Base-by-base conservation (phyloP, 2,113 vertebrate species). In the Oenanthe melanoleuca region DNA sequence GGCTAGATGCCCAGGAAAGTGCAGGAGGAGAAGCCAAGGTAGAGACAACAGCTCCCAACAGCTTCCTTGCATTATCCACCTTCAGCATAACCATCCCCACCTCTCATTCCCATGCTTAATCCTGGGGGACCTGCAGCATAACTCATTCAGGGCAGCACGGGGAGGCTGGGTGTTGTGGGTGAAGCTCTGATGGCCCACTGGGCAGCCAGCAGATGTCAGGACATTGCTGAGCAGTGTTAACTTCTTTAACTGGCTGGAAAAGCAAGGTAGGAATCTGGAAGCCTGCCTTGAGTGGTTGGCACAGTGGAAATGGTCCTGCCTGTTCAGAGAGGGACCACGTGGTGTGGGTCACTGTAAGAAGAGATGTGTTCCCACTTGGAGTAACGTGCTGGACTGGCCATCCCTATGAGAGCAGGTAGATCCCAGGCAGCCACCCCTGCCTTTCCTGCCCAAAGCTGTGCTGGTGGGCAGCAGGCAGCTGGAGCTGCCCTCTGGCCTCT, bases 51-150 rank as follows among this genome's bases (percentile, higher is more conserved):
- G 44, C 59, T 80, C 50, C 50, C 85, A 75, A 33, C 28, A 69
- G 59, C 50, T 67, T 85, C 37, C 52, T 77, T 80, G 45, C 80
- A 24, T 65, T 86, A 60, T 66, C 55, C 70, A 53, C 78, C 40
- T 75, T 86, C 92, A 74, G 53, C 16, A 3, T 80, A 56, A 92
- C 37, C 69, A 66, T 95, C 56, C 78, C 70, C 60, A 83, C 82
- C 77, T 80, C 70, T 94, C 50, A 70, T 72, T 92, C 38, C 20
- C 64, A 34, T 31, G 33, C 67, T 83, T 72, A 78, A 29, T 23
- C 42, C 10, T 34, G 16, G 64, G 59, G 5, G 1, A 59, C 25
- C 16, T 3, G 3, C 67, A 82, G 66, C 1, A 1, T 80, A 56
- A 74, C 60, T 33, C 57, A 15, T 26, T 72, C 33, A 5, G 3